A percentile compares a stretch with the other conserved stretches of the same genome.
phyloP scores from a whole-genome alignment of 2,113 vertebrate genomes.

The Passer domesticus region DNA sequence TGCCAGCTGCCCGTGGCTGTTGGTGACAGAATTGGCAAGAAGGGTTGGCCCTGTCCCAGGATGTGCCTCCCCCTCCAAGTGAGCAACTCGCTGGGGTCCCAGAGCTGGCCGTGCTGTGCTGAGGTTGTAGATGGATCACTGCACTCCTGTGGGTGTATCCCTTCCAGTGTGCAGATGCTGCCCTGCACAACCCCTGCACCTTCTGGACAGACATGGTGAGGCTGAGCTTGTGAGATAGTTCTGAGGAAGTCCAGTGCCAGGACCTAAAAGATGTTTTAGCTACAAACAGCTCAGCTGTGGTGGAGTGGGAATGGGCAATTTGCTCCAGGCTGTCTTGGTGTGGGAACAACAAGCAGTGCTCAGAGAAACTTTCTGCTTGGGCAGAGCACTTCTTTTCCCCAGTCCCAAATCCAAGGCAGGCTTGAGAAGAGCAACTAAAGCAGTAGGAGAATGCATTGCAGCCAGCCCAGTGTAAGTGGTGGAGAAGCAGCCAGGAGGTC shows the following conservation, averaged over 20 bases:
- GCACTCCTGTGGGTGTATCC: background rate
- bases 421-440: background rate
- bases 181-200: background rate
- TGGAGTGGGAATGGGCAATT: background rate
- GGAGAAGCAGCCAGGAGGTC: background rate
- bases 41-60: background rate
- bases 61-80: background rate
- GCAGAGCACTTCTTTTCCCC: background rate
- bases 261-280: background rate
- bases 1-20: background rate
- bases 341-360: background rate
- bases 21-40: background rate
- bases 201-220: accelerated
- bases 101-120: background rate
- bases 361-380: background rate
- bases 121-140: background rate
- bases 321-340: background rate
- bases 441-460: background rate
- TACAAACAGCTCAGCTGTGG: background rate
- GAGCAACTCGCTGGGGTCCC: accelerated
- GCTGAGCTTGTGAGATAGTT: background rate
- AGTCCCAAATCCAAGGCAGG: background rate
- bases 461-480: background rate
- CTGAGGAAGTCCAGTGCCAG: background rate
- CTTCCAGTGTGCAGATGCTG: background rate